Evolutionary conservation across 2,888 invertebrate genomes (phyloP).

Genomic region (Nemapogon koenigi): DNA sequence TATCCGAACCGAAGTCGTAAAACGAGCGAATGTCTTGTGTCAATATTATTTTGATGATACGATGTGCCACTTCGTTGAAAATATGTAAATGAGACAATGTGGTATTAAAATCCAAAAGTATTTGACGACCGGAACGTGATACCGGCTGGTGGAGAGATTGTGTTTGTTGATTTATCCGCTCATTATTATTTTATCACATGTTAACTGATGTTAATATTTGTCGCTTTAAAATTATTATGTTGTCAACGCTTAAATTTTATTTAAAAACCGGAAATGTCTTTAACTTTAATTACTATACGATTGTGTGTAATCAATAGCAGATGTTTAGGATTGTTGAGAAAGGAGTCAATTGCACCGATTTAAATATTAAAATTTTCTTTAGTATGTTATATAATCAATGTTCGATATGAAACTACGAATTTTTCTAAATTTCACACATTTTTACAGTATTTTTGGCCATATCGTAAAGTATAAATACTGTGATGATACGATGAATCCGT

Average conservation of each 20-base stretch:
- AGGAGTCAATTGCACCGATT: too few relatives aligned
- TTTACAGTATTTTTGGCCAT: too few relatives aligned
- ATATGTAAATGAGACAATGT: slow-evolving; percentile 4
- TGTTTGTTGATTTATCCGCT: slow-evolving; percentile 1
- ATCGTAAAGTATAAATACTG: too few relatives aligned
- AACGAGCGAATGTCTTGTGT: slow-evolving; percentile 21
- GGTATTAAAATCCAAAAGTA: slow-evolving; percentile 2
- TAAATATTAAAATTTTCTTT: too few relatives aligned
- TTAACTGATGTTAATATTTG: not conserved
- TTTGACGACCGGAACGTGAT: slow-evolving; percentile 1
- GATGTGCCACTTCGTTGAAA: not conserved
- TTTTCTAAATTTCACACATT: too few relatives aligned
- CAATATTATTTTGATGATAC: slow-evolving; percentile 10
- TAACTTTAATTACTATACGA: too few relatives aligned
- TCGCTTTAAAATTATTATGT: not conserved
- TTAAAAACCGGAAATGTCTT: too few relatives aligned
- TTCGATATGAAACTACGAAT: too few relatives aligned
- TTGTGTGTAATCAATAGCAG: too few relatives aligned
- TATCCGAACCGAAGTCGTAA: slow-evolving; percentile 16
- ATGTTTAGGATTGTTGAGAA: too few relatives aligned
- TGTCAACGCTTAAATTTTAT: slow-evolving; percentile 3
- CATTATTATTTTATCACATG: slow-evolving; percentile 3
- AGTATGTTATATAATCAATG: too few relatives aligned
- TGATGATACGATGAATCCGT: not conserved
- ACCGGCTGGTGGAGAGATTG: not conserved